Percentiles rank a stretch among this genome's conserved stretches.
Evolutionary conservation across 2,797 vertebrate species (phyloP).

Genomic region (Typhlichthys subterraneus): DNA sequence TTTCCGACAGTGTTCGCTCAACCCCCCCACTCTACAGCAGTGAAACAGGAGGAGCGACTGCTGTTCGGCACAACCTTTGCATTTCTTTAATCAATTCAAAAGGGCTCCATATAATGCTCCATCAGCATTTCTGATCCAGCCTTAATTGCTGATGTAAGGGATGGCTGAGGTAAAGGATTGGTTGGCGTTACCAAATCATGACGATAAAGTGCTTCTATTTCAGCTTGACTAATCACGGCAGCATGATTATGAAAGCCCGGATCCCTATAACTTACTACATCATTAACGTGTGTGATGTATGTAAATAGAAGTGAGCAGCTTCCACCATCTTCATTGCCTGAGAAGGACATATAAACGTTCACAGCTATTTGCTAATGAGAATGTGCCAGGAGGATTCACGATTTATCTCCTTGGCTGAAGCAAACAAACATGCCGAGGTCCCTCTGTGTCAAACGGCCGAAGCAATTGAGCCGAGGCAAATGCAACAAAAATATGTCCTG

Average conservation of each 20-base stretch:
- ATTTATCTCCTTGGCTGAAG: slow-evolving; percentile 24
- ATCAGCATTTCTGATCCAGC: neutral
- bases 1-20: slow-evolving; percentile 65
- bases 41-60: slow-evolving; percentile 37
- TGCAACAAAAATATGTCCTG: slow-evolving; percentile 4
- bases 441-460: slow-evolving; percentile 15
- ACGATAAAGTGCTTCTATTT: slow-evolving; percentile 13
- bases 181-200: slow-evolving; percentile 22
- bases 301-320: slow-evolving; percentile 29
- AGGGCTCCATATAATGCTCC: slow-evolving; percentile 17
- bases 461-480: slow-evolving; percentile 3
- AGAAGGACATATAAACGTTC: slow-evolving; percentile 22
- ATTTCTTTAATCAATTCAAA: slow-evolving; percentile 45
- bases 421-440: slow-evolving; percentile 19
- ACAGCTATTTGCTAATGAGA: slow-evolving; percentile 31
- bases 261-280: slow-evolving; percentile 16
- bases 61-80: slow-evolving; percentile 34
- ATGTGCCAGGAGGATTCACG: slow-evolving; percentile 6
- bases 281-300: slow-evolving; percentile 30
- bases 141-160: slow-evolving; percentile 30
- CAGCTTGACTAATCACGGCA: slow-evolving; percentile 39
- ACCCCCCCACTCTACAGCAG: slow-evolving; percentile 26
- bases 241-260: slow-evolving; percentile 13
- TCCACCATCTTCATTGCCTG: slow-evolving; percentile 36
- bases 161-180: neutral